Percentiles rank a stretch among this genome's conserved stretches.
These are phyloP conservation scores for Agraylea sexmaculata DNA, from an alignment of 1,140 invertebrate species.

Conservation along the genomic window DNA sequence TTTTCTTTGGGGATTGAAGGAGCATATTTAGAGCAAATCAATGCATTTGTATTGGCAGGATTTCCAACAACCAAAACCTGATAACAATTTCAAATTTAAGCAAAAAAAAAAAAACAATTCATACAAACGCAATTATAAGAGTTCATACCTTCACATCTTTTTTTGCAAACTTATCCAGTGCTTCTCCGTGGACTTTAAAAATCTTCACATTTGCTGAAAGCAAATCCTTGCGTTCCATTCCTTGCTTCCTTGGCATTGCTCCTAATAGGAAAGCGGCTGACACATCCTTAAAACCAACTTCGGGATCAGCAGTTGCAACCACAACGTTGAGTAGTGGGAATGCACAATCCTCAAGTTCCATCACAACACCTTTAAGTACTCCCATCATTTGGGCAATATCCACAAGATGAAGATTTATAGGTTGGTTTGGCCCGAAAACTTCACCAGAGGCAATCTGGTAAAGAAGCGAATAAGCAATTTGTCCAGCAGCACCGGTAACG, in stretches of 20 bases:
- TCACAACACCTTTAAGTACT: conserved; percentile 90
- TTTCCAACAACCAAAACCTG: conserved; percentile 87
- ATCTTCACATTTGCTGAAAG: conserved; percentile 96
- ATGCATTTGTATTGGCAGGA: conserved; percentile 97
- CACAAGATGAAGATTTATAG: conserved; percentile 80
- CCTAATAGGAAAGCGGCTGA: conserved; percentile 97
- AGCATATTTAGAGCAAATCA: conserved; percentile 94
- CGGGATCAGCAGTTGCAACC: conserved; percentile 76
- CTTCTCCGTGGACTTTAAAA: conserved; percentile 91
- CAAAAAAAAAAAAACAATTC: conserved; percentile 2
- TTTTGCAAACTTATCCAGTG: conserved; percentile 83
- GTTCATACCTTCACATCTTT: conserved; percentile 80
- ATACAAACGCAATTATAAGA: conserved; percentile 1
- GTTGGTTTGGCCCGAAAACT: conserved; percentile 88
- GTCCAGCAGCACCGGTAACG: conserved; percentile 95
- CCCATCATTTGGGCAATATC: conserved; percentile 94
- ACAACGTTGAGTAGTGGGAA: conserved; percentile 80
- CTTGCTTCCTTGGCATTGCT: conserved; percentile 95
- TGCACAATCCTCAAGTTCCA: conserved; percentile 95
- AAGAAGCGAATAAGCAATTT: conserved; percentile 95
- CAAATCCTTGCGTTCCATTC: conserved; percentile 98
- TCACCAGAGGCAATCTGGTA: conserved; percentile 91
- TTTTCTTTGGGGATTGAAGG: conserved; percentile 94
- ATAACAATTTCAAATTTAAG: conserved; percentile 6
- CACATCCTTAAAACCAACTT: conserved; percentile 88